Percentiles rank a stretch among this genome's conserved stretches.
Conservation (phyloP, 2,888 invertebrate species). For the Gymnocheta viridis region DNA sequence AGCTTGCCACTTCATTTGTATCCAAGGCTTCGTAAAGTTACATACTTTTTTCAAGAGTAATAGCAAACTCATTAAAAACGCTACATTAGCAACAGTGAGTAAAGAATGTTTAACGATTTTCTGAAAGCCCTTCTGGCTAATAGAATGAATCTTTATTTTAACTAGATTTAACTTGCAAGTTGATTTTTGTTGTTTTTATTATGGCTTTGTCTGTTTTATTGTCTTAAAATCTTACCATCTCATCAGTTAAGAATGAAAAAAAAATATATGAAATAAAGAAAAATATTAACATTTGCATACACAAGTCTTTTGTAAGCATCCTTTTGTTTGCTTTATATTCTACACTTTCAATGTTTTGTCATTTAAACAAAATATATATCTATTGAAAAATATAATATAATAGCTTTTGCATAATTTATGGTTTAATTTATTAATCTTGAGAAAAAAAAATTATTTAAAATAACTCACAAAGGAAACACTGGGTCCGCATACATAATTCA, state of each 20-base stretch:
- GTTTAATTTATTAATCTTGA: conserved; percentile 72
- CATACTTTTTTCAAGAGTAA: too few relatives aligned
- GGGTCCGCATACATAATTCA: conserved; percentile 31
- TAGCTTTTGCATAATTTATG: conserved; percentile 77
- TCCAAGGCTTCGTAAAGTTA: too few relatives aligned
- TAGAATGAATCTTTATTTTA: conserved; percentile 54
- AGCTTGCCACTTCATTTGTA: too few relatives aligned
- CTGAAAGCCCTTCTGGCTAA: conserved; percentile 38
- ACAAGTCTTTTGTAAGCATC: conserved; percentile 6
- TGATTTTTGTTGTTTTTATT: conserved; percentile 19
- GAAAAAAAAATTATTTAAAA: conserved; percentile 31
- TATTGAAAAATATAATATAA: conserved; percentile 59
- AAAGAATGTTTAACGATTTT: conserved; percentile 37
- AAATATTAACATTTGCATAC: conserved; percentile 43
- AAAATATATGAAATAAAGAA: neutral
- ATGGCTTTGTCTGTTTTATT: conserved; percentile 30
- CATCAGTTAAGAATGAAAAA: conserved; percentile 39
- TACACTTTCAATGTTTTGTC: conserved; percentile 61
- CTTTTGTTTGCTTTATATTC: conserved; percentile 44
- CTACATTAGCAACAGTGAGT: neutral
- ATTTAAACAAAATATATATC: conserved; percentile 48
- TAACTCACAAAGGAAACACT: conserved; percentile 37
- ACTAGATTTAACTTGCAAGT: conserved; percentile 45
- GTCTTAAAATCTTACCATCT: conserved; percentile 49
- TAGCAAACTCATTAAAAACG: neutral